These are phyloP conservation scores for Oppia nitens DNA, from an alignment of 1,140 invertebrate genomes.

Conservation along the genomic window DNA sequence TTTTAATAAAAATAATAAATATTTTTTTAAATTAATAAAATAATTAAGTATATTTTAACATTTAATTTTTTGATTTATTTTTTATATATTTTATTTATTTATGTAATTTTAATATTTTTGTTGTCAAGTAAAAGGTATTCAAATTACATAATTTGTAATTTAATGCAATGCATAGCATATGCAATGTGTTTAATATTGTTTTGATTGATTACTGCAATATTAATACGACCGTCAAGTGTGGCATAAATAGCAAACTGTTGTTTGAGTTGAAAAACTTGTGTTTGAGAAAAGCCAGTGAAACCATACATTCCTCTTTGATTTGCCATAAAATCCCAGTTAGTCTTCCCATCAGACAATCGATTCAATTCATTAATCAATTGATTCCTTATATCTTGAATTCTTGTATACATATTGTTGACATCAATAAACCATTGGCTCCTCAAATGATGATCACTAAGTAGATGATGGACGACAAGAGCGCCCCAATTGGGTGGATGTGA, in stretches of 20 bases:
- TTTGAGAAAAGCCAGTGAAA: slow-evolving; percentile 68
- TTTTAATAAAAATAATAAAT: too few relatives aligned
- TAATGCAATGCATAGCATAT: slow-evolving; percentile 59
- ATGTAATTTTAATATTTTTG: too few relatives aligned
- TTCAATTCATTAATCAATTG: slow-evolving; percentile 54
- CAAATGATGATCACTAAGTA: slow-evolving; percentile 56
- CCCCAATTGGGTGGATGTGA: slow-evolving; percentile 46
- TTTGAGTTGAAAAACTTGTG: slow-evolving; percentile 60
- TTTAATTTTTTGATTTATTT: too few relatives aligned
- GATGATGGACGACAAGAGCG: slow-evolving; percentile 66
- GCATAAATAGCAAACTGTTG: slow-evolving; percentile 77
- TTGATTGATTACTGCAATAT: slow-evolving; percentile 78
- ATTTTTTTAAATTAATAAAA: too few relatives aligned
- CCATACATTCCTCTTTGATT: slow-evolving; percentile 96
- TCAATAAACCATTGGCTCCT: slow-evolving; percentile 53
- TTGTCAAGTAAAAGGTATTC: too few relatives aligned
- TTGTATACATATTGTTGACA: slow-evolving; percentile 50
- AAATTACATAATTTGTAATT: slow-evolving; percentile 35
- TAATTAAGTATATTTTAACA: too few relatives aligned
- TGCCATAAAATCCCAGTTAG: slow-evolving; percentile 79
- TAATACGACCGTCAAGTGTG: slow-evolving; percentile 73
- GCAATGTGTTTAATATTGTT: slow-evolving; percentile 81
- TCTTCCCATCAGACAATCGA: slow-evolving; percentile 58
- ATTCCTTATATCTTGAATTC: slow-evolving; percentile 74
- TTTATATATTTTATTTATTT: too few relatives aligned